Evolutionary conservation across 2,888 invertebrate species (phyloP).

Genomic region (Tipula lateralis): DNA sequence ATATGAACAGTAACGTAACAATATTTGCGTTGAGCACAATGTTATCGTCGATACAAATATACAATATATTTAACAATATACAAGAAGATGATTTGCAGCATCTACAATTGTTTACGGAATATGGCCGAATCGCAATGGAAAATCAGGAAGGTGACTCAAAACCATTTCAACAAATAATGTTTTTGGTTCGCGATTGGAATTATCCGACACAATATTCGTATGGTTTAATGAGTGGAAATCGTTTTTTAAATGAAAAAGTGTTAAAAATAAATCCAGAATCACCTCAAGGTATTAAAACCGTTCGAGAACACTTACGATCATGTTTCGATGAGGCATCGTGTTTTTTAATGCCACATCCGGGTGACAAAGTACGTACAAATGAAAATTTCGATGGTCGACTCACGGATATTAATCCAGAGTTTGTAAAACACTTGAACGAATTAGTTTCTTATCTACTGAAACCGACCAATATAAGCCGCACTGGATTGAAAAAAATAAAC

Average conservation of each 20-base stretch:
- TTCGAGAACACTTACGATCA: not conserved
- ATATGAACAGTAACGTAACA: not conserved
- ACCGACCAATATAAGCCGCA: no score
- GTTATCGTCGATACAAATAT: slow-evolving; percentile 31
- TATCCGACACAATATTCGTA: not conserved
- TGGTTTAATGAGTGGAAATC: not conserved
- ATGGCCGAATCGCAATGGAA: slow-evolving; percentile 28
- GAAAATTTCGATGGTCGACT: not conserved
- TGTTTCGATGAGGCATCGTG: not conserved
- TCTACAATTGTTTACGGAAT: slow-evolving; percentile 31
- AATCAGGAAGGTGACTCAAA: not conserved
- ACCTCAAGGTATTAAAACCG: not conserved
- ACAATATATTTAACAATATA: slow-evolving; percentile 30
- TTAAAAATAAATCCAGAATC: no score
- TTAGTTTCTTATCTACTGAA: no score
- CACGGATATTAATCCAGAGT: not conserved
- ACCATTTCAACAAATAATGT: slow-evolving; percentile 31
- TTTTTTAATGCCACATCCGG: slow-evolving; percentile 31
- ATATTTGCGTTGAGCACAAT: slow-evolving; percentile 33
- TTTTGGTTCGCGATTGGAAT: slow-evolving; percentile 32
- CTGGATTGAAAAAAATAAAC: no score
- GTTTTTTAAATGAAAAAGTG: no score
- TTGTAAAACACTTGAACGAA: no score
- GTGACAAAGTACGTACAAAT: not conserved
- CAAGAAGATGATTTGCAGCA: slow-evolving; percentile 32